A percentile compares a stretch with the other conserved stretches of the same genome.
Evolutionary conservation across 2,113 vertebrate species (phyloP).

Genomic region (Scatophagus argus): DNA sequence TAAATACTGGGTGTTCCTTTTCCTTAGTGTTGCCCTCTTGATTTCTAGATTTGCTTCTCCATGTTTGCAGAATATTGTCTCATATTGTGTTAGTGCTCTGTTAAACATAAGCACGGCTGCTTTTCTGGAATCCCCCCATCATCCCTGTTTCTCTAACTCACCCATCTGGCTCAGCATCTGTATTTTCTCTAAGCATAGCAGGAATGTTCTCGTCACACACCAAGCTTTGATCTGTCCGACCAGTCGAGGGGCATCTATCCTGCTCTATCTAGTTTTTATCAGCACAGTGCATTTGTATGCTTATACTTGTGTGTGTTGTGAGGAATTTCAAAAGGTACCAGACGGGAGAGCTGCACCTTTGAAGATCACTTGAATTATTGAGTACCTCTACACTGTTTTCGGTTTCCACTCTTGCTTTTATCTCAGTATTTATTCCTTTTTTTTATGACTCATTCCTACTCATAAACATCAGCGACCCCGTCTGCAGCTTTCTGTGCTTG

Average conservation of each 20-base stretch:
- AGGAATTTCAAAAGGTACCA: conserved; percentile 44
- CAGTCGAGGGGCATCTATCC: conserved; percentile 7
- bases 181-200: conserved; percentile 29
- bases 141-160: conserved; percentile 5
- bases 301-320: neutral
- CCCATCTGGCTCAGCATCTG: conserved; percentile 45
- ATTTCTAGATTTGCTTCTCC: neutral
- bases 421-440: conserved; percentile 19
- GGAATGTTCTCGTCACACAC: conserved; percentile 37
- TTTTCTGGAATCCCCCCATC: conserved; percentile 9
- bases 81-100: neutral
- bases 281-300: neutral
- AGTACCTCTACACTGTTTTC: conserved; percentile 22
- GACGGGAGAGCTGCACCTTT: conserved; percentile 37
- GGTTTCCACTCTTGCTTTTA: conserved; percentile 2
- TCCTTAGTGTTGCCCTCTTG: neutral
- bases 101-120: neutral
- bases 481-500: neutral
- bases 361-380: conserved; percentile 53
- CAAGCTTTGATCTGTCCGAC: conserved; percentile 55
- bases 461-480: conserved; percentile 17
- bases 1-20: neutral
- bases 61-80: neutral
- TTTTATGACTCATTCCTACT: conserved; percentile 8
- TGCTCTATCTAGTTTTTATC: conserved; percentile 19